Conservation (phyloP, 2,888 invertebrate genomes). For the Sphecodes monilicornis region DNA sequence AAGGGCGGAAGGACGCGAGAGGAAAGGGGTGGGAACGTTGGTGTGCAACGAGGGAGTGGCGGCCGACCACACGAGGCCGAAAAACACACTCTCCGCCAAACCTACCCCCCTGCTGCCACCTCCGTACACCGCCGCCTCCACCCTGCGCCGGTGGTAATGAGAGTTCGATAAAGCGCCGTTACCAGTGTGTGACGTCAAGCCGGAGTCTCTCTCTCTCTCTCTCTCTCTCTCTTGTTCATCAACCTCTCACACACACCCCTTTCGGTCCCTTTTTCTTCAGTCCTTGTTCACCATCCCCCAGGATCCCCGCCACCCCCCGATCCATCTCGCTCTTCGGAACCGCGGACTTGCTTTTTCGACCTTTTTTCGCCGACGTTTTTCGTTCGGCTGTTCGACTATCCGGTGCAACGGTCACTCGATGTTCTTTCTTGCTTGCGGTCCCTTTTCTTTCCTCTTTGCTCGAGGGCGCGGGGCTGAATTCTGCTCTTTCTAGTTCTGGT, state of each 20-base stretch:
- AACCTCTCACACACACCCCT: not conserved
- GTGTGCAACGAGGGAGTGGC: conserved; percentile 78
- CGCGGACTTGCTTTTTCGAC: conserved; percentile 61
- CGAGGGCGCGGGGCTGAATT: not conserved
- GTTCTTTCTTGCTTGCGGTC: not conserved
- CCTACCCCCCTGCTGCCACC: conserved; percentile 56
- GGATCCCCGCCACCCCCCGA: not conserved
- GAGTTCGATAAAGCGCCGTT: conserved; percentile 84
- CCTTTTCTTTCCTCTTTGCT: not conserved
- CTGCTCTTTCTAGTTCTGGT: not conserved
- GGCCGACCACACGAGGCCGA: conserved; percentile 83
- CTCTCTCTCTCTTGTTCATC: conserved; percentile 73
- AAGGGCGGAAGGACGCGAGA: conserved; percentile 59
- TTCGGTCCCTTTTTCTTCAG: not conserved
- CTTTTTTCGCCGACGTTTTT: conserved; percentile 43
- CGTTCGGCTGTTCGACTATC: not conserved
- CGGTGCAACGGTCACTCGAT: not conserved
- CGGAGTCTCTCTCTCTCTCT: conserved; percentile 61
- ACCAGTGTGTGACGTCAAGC: conserved; percentile 82
- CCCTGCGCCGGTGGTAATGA: conserved; percentile 80
- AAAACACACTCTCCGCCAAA: conserved; percentile 82
- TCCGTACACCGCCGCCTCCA: conserved; percentile 58
- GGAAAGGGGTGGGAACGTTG: conserved; percentile 52
- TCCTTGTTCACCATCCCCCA: not conserved
- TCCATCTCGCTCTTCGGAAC: conserved; percentile 12